These are phyloP conservation scores for Chaetophractus vellerosus DNA, from an alignment of 2,797 vertebrate species.

Conservation along the genomic window DNA sequence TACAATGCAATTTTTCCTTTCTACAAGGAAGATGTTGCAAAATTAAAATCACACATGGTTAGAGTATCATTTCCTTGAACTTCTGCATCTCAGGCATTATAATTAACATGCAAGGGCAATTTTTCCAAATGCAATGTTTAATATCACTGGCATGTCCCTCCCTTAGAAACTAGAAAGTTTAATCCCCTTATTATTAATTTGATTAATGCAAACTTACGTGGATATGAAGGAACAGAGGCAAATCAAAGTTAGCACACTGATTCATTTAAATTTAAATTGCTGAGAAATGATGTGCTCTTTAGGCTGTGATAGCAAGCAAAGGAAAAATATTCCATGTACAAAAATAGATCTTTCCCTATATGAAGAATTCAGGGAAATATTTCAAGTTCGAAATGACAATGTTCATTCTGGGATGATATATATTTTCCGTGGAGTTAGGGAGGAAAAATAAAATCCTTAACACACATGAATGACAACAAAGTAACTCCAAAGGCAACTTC, in stretches of 20 bases:
- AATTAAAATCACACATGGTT: slow-evolving; percentile 79
- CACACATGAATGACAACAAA: slow-evolving; percentile 15
- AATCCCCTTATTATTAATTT: slow-evolving; percentile 87
- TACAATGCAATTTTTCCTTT: slow-evolving; percentile 66
- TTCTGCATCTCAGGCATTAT: slow-evolving; percentile 75
- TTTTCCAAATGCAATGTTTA: slow-evolving; percentile 80
- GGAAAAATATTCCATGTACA: neutral
- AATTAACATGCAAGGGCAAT: slow-evolving; percentile 85
- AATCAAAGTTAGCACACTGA: slow-evolving; percentile 80
- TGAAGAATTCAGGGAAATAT: slow-evolving; percentile 69
- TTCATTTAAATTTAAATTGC: slow-evolving; percentile 82
- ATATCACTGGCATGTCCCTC: slow-evolving; percentile 74
- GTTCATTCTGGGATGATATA: slow-evolving; percentile 59
- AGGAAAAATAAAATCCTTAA: slow-evolving; percentile 32
- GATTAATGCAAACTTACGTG: slow-evolving; percentile 85
- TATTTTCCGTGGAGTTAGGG: slow-evolving; percentile 36
- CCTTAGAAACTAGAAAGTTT: slow-evolving; percentile 82
- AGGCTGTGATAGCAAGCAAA: slow-evolving; percentile 65
- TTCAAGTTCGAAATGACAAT: slow-evolving; percentile 71
- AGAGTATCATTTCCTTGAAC: slow-evolving; percentile 79
- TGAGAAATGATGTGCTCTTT: slow-evolving; percentile 72
- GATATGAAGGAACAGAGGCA: slow-evolving; percentile 78
- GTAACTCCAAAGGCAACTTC: slow-evolving; percentile 6
- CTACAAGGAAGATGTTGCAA: slow-evolving; percentile 76
- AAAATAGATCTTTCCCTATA: slow-evolving; percentile 73